phyloP scores from a whole-genome alignment of 2,113 vertebrate species.

The Ceyx margarethae region DNA sequence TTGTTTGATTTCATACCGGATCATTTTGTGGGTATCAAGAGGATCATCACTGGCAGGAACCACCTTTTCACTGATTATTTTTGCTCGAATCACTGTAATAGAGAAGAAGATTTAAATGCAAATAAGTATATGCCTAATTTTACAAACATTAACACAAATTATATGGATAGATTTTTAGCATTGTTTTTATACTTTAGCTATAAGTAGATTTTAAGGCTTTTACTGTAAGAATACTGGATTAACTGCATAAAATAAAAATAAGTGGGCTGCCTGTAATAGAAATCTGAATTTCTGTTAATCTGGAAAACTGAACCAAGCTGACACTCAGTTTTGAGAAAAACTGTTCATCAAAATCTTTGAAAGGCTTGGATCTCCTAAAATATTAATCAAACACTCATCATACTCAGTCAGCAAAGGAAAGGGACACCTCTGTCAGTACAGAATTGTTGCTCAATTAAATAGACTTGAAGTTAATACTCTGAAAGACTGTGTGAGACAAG shows the following conservation, averaged over 20 bases:
- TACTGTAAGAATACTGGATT: background rate
- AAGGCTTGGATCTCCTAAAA: background rate
- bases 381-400: background rate
- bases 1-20: slow-evolving; percentile 94
- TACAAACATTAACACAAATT: background rate
- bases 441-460: background rate
- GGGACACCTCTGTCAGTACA: background rate
- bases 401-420: background rate
- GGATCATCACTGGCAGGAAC: slow-evolving; percentile 82
- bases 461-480: background rate
- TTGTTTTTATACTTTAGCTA: background rate
- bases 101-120: background rate
- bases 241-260: background rate
- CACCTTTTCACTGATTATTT: slow-evolving; percentile 88
- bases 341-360: background rate
- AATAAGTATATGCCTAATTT: background rate
- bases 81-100: slow-evolving; percentile 86
- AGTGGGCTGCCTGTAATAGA: background rate
- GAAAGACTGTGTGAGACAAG: background rate
- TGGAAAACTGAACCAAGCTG: background rate
- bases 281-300: background rate
- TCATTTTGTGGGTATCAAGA: slow-evolving; percentile 84
- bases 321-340: background rate
- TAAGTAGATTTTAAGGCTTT: background rate
- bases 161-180: background rate